phyloP scores from a whole-genome alignment of 2,113 vertebrate species.

The Pedetes capensis region DNA sequence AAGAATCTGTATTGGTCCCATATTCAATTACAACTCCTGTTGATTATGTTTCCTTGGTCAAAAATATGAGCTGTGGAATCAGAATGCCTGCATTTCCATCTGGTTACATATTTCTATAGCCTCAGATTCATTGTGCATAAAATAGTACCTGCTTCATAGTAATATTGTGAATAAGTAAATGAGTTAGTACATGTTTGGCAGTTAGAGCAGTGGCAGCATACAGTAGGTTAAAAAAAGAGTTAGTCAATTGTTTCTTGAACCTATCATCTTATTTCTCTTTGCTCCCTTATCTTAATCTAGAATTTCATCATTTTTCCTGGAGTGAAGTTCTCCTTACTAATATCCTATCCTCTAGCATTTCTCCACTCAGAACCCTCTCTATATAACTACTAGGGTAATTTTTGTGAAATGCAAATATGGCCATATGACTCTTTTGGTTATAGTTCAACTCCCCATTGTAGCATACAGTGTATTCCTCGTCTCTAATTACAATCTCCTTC shows the following conservation, averaged over 20 bases:
- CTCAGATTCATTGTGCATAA: slow-evolving; percentile 1
- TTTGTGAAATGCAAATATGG: slow-evolving; percentile 5
- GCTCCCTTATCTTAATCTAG: not conserved
- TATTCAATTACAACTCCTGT: not conserved
- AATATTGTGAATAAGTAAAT: not conserved
- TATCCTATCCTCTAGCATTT: not conserved
- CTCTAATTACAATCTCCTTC: not conserved
- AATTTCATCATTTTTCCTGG: not conserved
- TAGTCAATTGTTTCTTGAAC: not conserved
- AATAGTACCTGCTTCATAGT: not conserved
- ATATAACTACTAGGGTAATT: not conserved
- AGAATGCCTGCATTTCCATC: not conserved
- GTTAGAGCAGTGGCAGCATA: not conserved
- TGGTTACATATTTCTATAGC: not conserved
- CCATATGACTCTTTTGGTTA: not conserved
- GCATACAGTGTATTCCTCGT: not conserved
- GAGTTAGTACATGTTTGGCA: not conserved
- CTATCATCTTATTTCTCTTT: not conserved
- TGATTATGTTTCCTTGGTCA: not conserved
- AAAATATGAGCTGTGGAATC: not conserved
- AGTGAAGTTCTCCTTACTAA: not conserved
- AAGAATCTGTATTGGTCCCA: not conserved
- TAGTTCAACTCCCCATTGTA: not conserved
- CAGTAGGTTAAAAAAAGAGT: not conserved
- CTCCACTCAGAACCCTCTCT: not conserved